These are phyloP conservation scores for Epistrophe grossulariae DNA, from an alignment of 2,888 invertebrate species.

Conservation along the genomic window DNA sequence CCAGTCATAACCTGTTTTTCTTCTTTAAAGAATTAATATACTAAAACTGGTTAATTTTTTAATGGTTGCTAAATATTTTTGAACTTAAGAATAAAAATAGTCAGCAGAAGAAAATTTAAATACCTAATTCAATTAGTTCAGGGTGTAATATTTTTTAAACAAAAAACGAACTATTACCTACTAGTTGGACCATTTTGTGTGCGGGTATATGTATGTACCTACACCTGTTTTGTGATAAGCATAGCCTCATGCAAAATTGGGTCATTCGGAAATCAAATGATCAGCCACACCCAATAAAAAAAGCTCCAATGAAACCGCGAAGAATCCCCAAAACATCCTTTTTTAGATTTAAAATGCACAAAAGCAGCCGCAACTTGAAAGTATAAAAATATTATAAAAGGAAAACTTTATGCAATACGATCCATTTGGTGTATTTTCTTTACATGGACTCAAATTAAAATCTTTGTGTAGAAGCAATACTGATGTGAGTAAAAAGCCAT, in stretches of 20 bases:
- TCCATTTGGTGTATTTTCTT: conserved; percentile 17
- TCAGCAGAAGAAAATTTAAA: too few relatives aligned
- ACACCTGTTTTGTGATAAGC: conserved; percentile 1
- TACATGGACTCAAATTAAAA: conserved; percentile 10
- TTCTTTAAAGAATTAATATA: too few relatives aligned
- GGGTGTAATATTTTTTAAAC: not conserved
- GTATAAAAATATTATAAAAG: not conserved
- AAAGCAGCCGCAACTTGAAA: not conserved
- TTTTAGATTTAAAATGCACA: not conserved
- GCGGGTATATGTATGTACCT: not conserved
- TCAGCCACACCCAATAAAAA: conserved; percentile 14
- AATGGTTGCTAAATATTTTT: too few relatives aligned
- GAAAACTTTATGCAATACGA: conserved; percentile 10
- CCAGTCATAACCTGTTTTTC: too few relatives aligned
- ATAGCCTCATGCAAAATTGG: not conserved
- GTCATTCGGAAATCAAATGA: conserved; percentile 27
- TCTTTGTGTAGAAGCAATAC: conserved; percentile 6
- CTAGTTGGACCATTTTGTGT: not conserved
- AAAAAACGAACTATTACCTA: not conserved
- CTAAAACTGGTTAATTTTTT: too few relatives aligned
- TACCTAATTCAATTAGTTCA: not conserved
- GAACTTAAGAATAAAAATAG: too few relatives aligned
- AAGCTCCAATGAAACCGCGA: not conserved
- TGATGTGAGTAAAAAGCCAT: conserved; percentile 4
- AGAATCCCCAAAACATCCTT: not conserved